Percentiles rank a stretch among this genome's conserved stretches.
Conservation (phyloP, 2,888 invertebrate genomes). For the Matsumyia berberina region DNA sequence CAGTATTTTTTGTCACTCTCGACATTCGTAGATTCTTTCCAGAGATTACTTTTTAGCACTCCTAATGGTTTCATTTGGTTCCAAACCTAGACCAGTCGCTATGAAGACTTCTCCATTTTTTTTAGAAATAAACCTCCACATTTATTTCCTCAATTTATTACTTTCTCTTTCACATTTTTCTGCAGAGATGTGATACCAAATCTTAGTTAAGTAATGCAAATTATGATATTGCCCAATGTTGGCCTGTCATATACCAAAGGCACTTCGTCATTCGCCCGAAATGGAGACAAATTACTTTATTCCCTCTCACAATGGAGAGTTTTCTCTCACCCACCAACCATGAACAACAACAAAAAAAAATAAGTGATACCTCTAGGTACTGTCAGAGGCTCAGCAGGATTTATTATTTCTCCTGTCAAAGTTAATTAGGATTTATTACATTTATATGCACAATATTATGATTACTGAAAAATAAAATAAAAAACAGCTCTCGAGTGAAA, state of each 20-base stretch:
- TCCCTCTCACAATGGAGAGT: not conserved
- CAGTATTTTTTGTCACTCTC: too few relatives aligned
- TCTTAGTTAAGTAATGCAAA: too few relatives aligned
- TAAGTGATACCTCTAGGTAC: conserved; percentile 3
- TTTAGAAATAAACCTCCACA: too few relatives aligned
- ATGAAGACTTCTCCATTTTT: too few relatives aligned
- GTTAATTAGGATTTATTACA: conserved; percentile 46
- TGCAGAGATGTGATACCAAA: too few relatives aligned
- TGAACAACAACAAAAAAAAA: not conserved
- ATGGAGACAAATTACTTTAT: conserved; percentile 35
- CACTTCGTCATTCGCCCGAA: conserved; percentile 6
- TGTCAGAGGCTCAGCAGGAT: conserved; percentile 42
- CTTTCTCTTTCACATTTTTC: too few relatives aligned
- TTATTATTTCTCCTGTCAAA: conserved; percentile 33
- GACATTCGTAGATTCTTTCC: too few relatives aligned
- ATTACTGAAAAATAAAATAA: not conserved
- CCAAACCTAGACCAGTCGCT: too few relatives aligned
- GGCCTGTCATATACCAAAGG: not conserved
- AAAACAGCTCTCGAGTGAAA: not conserved
- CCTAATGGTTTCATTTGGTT: too few relatives aligned
- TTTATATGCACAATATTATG: conserved; percentile 15
- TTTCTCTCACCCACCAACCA: not conserved
- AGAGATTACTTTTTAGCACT: too few relatives aligned
- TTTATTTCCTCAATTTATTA: too few relatives aligned
- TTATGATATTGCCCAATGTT: too few relatives aligned